Base-by-base conservation (phyloP, 1,140 invertebrate species). In the Rhizoglyphus robini region DNA sequence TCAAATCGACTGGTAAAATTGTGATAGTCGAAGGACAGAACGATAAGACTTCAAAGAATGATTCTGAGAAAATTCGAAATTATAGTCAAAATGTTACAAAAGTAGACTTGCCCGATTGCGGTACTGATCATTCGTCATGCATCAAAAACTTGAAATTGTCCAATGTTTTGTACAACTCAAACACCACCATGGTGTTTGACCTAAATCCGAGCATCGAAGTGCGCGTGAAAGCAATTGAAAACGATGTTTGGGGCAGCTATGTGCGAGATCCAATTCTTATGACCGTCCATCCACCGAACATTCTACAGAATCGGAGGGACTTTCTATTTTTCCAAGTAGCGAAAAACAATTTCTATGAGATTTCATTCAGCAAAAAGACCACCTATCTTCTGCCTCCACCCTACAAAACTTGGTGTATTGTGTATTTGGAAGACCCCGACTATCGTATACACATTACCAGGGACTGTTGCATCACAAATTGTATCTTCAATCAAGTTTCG, bases 251-350 rank as follows among this genome's bases (percentile, higher is more conserved):
- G 2, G n/a, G n/a, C 1, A 27, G 32, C 25, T 15, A 60, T 46
- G 2, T 29, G 15, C 13, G 31, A 11, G 58, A 29, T 32, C 15
- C 58, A n/a, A 38, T 29, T 11, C 13, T 29, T 13, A 60, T 60
- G 2, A 34, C 58, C 15, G 58, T 60, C 11, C 58, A 60, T 46
- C 58, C 58, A 38, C 32, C 58, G n/a, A 60, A 60, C 27, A 38
- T 46, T 32, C 2, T 60, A 18, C 32, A 13, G 11, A 60, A 60
- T 46, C 15, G 27, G n/a, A 29, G 58, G 15, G 15, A 29, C 25
- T 60, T 46, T 34, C 32, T 15, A n/a, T 60, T 29, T 11, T 30
- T 60, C 3, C 58, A 60, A 46, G 58, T 60, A 18, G 8, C 13
- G n/a, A 29, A 27, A 3, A 32, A 27, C 30, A 29, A 8, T n/a